Evolutionary conservation across 2,113 vertebrate species (phyloP), one percentile per base, ranked within the genome.

Genomic region (Rhynchopsitta pachyrhyncha): DNA sequence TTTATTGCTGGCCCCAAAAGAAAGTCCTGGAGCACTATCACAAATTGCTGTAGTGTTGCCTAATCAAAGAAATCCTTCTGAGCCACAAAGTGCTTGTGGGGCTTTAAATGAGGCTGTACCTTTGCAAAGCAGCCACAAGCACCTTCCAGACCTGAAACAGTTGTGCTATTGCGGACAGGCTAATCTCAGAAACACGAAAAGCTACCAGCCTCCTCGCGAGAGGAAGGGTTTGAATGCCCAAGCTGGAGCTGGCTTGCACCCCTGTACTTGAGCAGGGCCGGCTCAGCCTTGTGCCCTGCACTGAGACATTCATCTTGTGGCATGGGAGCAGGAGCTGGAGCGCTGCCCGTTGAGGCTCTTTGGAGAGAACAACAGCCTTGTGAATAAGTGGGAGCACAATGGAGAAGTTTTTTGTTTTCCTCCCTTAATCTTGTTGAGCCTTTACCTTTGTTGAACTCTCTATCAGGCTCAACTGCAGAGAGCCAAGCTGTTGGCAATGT

Each of bases 271-370:
- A 88, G 62, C 59, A 35, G 64, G 28, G 42, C 42, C 33, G 50
- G 62, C 57, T 76, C 5, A 62, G 44, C 37, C 33, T 49, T 1
- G 11, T 57, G 28, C n/a, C 16, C 53, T 63, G 37, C 0, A 0
- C 60, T 9, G 74, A 42, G 73, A 5, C 4, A 0, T 50, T 77
- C 2, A 1, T 88, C 71, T 8, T 2, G 1, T 0, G 1, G 42
- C 0, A 0, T 41, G 42, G 53, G 71, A 92, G n/a, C 60, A 39
- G 46, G 31, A 63, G 29, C 50, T 82, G 93, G 66, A 67, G 46
- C 0, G 4, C 50, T 71, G 73, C 88, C 88, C 78, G 71, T 39
- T 9, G 7, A 31, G 49, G 42, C 28, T 70, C 68, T 95, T 77
- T 44, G 80, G 60, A 81, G 76, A 62, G 66, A 95, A 57, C 84